Evolutionary conservation across 1,140 invertebrate species (phyloP).

Genomic region (Diplogasteroides magnus): DNA sequence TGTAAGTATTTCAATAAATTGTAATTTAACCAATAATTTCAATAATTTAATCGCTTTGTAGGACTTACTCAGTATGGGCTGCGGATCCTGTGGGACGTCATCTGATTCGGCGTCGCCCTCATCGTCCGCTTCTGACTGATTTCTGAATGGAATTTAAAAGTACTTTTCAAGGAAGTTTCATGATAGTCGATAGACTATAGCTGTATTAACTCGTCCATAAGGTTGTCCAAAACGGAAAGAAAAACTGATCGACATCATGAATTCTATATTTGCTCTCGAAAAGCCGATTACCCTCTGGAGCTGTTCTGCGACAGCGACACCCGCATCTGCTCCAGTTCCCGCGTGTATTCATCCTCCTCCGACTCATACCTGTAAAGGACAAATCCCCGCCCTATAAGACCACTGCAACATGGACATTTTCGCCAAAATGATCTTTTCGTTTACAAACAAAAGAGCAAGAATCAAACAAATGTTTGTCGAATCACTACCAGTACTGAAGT

Average conservation of each 20-base stretch:
- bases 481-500: no score
- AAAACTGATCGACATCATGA: neutral
- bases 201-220: neutral
- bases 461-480: no score
- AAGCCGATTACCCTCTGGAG: neutral
- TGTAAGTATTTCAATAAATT: no score
- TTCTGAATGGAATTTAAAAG: neutral
- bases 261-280: neutral
- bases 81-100: slow-evolving; percentile 9
- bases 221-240: neutral
- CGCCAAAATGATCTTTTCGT: no score
- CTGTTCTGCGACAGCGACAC: slow-evolving; percentile 3
- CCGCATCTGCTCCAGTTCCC: slow-evolving; percentile 29
- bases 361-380: slow-evolving; percentile 30
- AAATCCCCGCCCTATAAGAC: no score
- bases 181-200: no score
- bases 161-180: no score
- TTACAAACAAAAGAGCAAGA: no score
- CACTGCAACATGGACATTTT: no score
- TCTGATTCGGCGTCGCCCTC: slow-evolving; percentile 2
- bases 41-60: neutral
- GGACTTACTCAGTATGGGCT: slow-evolving; percentile 21
- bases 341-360: slow-evolving; percentile 32
- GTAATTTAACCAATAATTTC: no score
- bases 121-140: neutral